A percentile compares a stretch with the other conserved stretches of the same genome.
phyloP scores from a whole-genome alignment of 2,888 invertebrate genomes.

The Ormyrus rosae region DNA sequence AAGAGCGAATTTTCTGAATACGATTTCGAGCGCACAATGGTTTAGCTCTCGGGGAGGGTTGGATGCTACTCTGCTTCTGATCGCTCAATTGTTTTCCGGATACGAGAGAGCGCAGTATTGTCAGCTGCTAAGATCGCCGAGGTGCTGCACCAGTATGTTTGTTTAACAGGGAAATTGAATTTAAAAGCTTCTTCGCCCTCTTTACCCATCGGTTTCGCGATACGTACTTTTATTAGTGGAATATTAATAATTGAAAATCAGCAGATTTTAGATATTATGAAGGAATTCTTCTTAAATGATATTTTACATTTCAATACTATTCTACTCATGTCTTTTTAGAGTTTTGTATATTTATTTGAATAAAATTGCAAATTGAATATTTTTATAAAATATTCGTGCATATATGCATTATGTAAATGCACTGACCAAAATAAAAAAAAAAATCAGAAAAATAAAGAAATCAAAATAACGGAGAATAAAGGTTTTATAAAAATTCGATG shows the following conservation, averaged over 20 bases:
- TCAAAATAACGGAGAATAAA: constrained; percentile 6
- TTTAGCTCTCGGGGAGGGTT: neutral
- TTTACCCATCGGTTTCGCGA: neutral
- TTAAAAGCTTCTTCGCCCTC: neutral
- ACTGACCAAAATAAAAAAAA: neutral
- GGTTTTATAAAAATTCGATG: constrained; percentile 29
- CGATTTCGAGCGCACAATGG: constrained; percentile 23
- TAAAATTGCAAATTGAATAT: no score
- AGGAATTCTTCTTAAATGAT: no score
- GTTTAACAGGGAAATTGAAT: neutral
- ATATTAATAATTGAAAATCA: no score
- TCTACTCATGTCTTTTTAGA: no score
- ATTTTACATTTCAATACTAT: no score
- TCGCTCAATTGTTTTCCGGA: constrained; percentile 51
- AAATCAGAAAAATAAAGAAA: neutral
- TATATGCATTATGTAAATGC: neutral
- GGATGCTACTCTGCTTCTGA: constrained; percentile 29
- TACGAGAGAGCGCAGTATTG: constrained; percentile 18
- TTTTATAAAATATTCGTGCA: neutral
- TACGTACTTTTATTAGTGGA: neutral
- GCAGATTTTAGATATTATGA: no score
- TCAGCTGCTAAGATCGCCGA: constrained; percentile 24
- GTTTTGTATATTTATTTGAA: no score
- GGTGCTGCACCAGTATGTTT: neutral
- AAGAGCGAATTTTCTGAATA: constrained; percentile 29